Evolutionary conservation across 2,113 vertebrate species (phyloP).

Genomic region (Gallinago undulata): DNA sequence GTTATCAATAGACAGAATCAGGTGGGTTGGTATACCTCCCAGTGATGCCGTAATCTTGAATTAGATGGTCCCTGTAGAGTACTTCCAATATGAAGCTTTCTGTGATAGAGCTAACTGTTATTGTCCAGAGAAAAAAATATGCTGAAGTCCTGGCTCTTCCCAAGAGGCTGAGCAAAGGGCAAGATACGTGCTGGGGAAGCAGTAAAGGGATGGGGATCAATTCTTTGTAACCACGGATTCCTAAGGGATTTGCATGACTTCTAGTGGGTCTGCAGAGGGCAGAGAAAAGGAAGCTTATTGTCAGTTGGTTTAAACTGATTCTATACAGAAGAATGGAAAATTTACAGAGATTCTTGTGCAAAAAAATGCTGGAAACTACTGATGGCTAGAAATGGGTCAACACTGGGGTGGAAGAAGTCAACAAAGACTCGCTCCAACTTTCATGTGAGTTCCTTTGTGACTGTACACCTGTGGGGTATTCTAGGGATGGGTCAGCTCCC

Average conservation of each 20-base stretch:
- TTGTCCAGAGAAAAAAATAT: neutral
- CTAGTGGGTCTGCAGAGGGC: neutral
- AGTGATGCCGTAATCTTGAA: neutral
- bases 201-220: neutral
- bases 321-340: neutral
- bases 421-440: constrained; percentile 44
- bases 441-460: constrained; percentile 63
- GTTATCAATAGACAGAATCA: neutral
- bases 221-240: neutral
- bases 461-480: constrained; percentile 34
- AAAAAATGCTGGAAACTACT: neutral
- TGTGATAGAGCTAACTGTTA: neutral
- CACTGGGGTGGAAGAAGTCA: constrained; percentile 33
- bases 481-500: constrained; percentile 54
- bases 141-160: neutral
- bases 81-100: neutral
- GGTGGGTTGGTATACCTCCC: neutral
- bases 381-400: constrained; percentile 35
- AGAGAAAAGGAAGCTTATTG: neutral
- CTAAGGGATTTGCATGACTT: neutral
- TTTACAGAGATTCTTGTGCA: neutral
- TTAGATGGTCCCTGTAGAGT: neutral
- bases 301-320: neutral
- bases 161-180: neutral
- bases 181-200: neutral